These are phyloP conservation scores for Vanessa cardui DNA, from an alignment of 2,888 invertebrate species.

Conservation along the genomic window DNA sequence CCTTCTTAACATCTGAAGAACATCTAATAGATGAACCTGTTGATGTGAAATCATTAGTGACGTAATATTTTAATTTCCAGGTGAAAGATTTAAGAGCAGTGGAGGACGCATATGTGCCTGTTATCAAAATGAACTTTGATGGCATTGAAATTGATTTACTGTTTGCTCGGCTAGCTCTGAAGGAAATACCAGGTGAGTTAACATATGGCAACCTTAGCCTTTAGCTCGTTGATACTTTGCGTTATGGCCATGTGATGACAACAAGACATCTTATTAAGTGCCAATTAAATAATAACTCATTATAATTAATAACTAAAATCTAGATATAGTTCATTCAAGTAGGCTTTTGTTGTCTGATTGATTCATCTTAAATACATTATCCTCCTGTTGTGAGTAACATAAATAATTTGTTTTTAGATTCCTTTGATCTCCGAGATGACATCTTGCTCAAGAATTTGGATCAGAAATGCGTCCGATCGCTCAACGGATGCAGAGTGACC, in stretches of 20 bases:
- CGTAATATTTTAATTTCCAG: conserved; percentile 57
- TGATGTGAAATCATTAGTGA: neutral
- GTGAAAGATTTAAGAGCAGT: conserved; percentile 86
- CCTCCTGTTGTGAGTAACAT: neutral
- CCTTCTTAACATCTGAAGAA: neutral
- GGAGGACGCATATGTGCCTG: conserved; percentile 99
- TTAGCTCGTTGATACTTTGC: neutral
- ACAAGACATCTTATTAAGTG: too few species aligned
- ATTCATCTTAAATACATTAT: too few species aligned
- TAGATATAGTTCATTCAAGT: too few species aligned
- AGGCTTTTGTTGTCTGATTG: too few species aligned
- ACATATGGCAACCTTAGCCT: neutral
- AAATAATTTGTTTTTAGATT: conserved; percentile 65
- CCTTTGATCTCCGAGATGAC: conserved; percentile 94
- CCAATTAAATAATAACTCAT: too few species aligned
- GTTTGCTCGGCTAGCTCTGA: conserved; percentile 97
- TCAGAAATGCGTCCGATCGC: conserved; percentile 96
- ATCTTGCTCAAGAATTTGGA: conserved; percentile 96
- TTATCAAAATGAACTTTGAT: conserved; percentile 99
- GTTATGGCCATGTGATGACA: neutral
- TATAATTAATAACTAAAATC: too few species aligned
- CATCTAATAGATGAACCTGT: neutral
- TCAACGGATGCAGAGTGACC: conserved; percentile 99
- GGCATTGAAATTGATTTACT: conserved; percentile 99
- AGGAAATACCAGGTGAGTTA: conserved; percentile 92